phyloP scores from a whole-genome alignment of 92 coral and sea anemone species.

The Ricordea florida region DNA sequence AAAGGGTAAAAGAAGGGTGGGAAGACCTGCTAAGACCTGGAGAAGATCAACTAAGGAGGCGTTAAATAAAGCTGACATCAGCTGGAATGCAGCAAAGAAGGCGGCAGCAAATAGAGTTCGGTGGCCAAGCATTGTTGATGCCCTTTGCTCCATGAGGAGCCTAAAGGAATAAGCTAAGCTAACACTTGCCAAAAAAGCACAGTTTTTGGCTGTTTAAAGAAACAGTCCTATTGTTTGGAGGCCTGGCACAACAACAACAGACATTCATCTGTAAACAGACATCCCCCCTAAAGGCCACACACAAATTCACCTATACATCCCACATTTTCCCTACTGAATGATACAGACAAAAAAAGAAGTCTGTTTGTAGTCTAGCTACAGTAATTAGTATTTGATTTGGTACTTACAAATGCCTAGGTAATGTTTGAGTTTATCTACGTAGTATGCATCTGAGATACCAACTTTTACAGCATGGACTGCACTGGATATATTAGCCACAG shows the following conservation, averaged over 20 bases:
- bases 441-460: constrained; percentile 82
- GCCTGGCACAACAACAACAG: too few relatives aligned
- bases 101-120: not conserved
- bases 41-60: not conserved
- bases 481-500: constrained; percentile 30
- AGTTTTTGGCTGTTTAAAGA: too few relatives aligned
- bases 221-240: too few relatives aligned
- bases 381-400: not conserved
- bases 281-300: too few relatives aligned
- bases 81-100: not conserved
- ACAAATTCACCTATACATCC: too few relatives aligned
- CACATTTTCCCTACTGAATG: too few relatives aligned
- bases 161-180: not conserved
- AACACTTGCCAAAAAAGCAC: too few relatives aligned
- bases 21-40: not conserved
- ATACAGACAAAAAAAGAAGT: too few relatives aligned
- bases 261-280: too few relatives aligned
- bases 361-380: too few relatives aligned
- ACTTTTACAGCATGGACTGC: constrained; percentile 58
- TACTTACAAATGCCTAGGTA: constrained; percentile 45
- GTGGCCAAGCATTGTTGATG: not conserved
- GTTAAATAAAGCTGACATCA: not conserved
- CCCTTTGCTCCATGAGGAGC: not conserved
- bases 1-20: not conserved
- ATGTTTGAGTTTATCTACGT: constrained; percentile 37